phyloP scores from a whole-genome alignment of 2,797 vertebrate genomes.

The Garrulus glandarius region DNA sequence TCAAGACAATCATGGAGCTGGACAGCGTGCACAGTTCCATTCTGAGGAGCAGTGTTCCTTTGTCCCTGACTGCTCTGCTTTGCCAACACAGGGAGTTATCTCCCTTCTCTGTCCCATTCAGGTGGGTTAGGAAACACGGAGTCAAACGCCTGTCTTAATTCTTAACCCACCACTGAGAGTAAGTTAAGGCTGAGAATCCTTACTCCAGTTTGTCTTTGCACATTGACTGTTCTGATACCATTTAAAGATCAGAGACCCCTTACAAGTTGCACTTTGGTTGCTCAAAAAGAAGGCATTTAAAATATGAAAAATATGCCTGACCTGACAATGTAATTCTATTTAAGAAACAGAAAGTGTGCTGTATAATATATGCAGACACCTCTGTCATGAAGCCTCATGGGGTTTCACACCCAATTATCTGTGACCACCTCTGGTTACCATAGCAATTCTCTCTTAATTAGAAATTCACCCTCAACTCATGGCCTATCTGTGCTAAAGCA shows the following conservation, averaged over 20 bases:
- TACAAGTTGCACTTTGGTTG: neutral
- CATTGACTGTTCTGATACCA: neutral
- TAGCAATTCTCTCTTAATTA: constrained; percentile 56
- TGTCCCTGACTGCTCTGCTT: neutral
- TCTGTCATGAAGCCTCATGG: constrained; percentile 15
- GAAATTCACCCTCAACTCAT: constrained; percentile 18
- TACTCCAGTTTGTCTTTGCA: neutral
- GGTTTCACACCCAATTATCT: constrained; percentile 46
- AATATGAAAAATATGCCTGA: neutral
- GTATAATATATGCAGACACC: constrained; percentile 45
- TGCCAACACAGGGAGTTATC: neutral
- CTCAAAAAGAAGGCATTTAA: neutral
- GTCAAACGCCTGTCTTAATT: neutral
- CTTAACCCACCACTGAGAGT: neutral
- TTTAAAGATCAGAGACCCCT: neutral
- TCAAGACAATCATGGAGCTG: neutral
- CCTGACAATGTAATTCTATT: neutral
- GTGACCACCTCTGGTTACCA: constrained; percentile 60
- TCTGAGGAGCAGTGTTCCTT: neutral
- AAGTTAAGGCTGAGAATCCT: neutral
- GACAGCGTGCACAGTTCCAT: neutral
- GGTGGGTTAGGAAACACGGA: accelerated
- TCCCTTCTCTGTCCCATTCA: neutral
- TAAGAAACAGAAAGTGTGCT: constrained; percentile 23
- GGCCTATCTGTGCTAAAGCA: constrained; percentile 8